phyloP scores from a whole-genome alignment of 2,797 vertebrate genomes.

The Hyperoplus immaculatus region DNA sequence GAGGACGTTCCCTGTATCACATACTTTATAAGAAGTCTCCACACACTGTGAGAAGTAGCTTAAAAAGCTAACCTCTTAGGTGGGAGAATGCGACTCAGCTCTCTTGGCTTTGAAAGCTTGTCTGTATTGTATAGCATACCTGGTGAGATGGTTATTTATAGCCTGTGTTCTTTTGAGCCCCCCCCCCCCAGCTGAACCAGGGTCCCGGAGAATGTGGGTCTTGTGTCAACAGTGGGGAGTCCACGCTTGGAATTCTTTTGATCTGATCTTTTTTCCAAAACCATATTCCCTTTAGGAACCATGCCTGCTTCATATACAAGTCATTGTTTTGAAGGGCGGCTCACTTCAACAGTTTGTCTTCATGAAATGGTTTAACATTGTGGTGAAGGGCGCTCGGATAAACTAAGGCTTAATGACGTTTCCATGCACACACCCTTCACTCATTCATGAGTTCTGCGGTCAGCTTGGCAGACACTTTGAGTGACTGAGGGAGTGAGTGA shows the following conservation, averaged over 20 bases:
- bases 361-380: slow-evolving; percentile 13
- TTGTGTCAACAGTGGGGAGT: slow-evolving; percentile 79
- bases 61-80: slow-evolving; percentile 16
- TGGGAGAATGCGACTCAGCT: slow-evolving; percentile 33
- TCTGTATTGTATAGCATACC: slow-evolving; percentile 69
- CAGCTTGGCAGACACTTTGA: slow-evolving; percentile 29
- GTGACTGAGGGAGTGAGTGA: slow-evolving; percentile 31
- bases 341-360: slow-evolving; percentile 41
- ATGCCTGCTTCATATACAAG: slow-evolving; percentile 26
- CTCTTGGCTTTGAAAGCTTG: slow-evolving; percentile 56
- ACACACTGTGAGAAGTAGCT: not conserved
- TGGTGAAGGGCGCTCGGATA: not conserved
- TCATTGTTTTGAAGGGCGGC: slow-evolving; percentile 18
- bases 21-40: slow-evolving; percentile 12
- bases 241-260: slow-evolving; percentile 81
- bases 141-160: slow-evolving; percentile 80
- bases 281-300: slow-evolving; percentile 40
- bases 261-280: slow-evolving; percentile 61
- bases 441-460: slow-evolving; percentile 40
- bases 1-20: not conserved
- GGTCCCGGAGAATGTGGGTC: slow-evolving; percentile 79
- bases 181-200: slow-evolving; percentile 66
- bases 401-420: not conserved
- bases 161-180: slow-evolving; percentile 64
- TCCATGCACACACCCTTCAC: slow-evolving; percentile 6